A percentile compares a stretch with the other conserved stretches of the same genome.
Evolutionary conservation across 2,113 vertebrate genomes (phyloP).

Genomic region (Phylloscopus trochilus): DNA sequence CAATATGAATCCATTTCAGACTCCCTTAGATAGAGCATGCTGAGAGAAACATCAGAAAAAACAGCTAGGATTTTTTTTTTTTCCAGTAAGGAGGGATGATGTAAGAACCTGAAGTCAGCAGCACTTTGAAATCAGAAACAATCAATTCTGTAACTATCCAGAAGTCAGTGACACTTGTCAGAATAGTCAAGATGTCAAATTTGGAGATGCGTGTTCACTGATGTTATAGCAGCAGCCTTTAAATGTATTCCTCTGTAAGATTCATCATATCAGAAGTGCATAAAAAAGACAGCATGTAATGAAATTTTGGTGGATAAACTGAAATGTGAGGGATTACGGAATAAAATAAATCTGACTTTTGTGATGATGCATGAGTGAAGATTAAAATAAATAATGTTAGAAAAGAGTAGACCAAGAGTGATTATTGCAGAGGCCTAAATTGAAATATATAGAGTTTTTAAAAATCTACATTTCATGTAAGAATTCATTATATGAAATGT

Average conservation of each 20-base stretch:
- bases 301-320: background rate
- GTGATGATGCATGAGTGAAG: background rate
- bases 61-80: background rate
- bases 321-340: background rate
- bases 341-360: background rate
- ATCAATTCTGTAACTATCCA: background rate
- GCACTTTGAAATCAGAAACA: slow-evolving; percentile 29
- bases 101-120: background rate
- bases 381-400: background rate
- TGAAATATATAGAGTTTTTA: background rate
- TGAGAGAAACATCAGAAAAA: background rate
- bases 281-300: background rate
- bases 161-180: background rate
- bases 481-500: background rate
- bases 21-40: background rate
- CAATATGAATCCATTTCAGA: slow-evolving; percentile 24
- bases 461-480: background rate
- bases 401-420: background rate
- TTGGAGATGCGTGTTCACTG: background rate
- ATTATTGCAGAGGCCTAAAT: background rate
- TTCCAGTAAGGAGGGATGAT: background rate
- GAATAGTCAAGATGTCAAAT: background rate
- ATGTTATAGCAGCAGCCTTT: background rate
- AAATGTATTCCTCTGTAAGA: background rate
- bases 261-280: background rate